These are phyloP conservation scores for Anniella stebbinsi DNA, from an alignment of 2,797 vertebrate genomes.

Conservation along the genomic window DNA sequence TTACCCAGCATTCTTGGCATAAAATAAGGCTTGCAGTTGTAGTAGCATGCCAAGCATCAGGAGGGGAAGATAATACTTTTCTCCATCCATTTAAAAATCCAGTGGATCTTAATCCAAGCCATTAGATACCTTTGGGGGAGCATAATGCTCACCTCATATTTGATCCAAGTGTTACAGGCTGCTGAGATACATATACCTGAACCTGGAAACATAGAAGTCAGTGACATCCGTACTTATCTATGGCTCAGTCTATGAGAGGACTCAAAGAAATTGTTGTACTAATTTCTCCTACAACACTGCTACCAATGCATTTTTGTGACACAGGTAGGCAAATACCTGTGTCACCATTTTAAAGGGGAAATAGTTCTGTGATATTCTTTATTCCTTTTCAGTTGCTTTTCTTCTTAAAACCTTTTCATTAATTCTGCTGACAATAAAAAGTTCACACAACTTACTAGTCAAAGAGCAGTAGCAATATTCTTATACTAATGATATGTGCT, in stretches of 20 bases:
- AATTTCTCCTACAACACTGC: background rate
- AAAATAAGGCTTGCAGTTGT: too few species aligned
- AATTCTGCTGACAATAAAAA: slow-evolving; percentile 12
- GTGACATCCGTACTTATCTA: background rate
- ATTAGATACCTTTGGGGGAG: background rate
- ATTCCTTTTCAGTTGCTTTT: background rate
- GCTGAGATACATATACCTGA: background rate
- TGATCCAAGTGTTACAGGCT: background rate
- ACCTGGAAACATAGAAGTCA: background rate
- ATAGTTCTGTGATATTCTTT: background rate
- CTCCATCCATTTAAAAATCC: background rate
- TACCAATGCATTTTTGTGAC: background rate
- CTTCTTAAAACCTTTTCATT: slow-evolving; percentile 5
- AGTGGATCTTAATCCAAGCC: background rate
- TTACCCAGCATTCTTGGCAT: background rate
- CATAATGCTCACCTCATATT: background rate
- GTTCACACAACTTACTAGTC: background rate
- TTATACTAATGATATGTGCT: background rate
- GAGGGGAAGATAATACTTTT: too few species aligned
- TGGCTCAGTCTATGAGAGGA: background rate
- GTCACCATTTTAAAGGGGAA: background rate
- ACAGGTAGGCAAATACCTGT: background rate
- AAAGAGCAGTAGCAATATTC: background rate
- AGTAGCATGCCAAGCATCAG: too few species aligned
- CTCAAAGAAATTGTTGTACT: background rate